Evolutionary conservation across 2,113 vertebrate species (phyloP).

Genomic region (Brachypodius melanocephalos): DNA sequence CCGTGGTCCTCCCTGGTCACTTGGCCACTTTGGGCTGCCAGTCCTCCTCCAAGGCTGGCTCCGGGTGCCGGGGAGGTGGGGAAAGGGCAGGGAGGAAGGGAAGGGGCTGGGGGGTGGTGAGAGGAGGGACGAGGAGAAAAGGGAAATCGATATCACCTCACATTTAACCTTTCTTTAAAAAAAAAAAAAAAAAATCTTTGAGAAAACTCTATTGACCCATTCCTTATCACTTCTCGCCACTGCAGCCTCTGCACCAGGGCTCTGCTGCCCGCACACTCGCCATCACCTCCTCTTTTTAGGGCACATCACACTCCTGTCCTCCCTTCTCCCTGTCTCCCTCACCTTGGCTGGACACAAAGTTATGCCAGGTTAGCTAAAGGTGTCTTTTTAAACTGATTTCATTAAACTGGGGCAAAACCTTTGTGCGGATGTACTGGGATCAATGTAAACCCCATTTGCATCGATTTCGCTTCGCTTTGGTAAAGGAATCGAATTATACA

Average conservation of each 20-base stretch:
- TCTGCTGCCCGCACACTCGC: neutral
- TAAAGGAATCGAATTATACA: conserved; percentile 64
- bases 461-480: conserved; percentile 65
- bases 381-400: conserved; percentile 62
- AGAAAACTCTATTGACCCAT: conserved; percentile 76
- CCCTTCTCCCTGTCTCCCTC: neutral
- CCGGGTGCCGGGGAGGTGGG: conserved; percentile 4
- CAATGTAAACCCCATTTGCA: conserved; percentile 63
- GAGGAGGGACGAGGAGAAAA: conserved; percentile 20
- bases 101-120: neutral
- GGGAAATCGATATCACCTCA: conserved; percentile 68
- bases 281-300: neutral
- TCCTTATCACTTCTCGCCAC: conserved; percentile 71
- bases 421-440: conserved; percentile 53
- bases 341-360: neutral
- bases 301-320: fast-evolving
- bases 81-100: conserved; percentile 29
- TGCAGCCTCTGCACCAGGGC: neutral
- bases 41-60: conserved; percentile 70
- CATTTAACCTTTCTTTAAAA: conserved; percentile 69
- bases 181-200: conserved; percentile 40
- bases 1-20: conserved; percentile 73
- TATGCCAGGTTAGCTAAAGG: conserved; percentile 37
- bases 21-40: conserved; percentile 71
- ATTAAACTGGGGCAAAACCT: conserved; percentile 65